Percentiles rank a stretch among this genome's conserved stretches.
phyloP scores from a whole-genome alignment of 2,888 invertebrate genomes.

The Malthinus seriepunctatus region DNA sequence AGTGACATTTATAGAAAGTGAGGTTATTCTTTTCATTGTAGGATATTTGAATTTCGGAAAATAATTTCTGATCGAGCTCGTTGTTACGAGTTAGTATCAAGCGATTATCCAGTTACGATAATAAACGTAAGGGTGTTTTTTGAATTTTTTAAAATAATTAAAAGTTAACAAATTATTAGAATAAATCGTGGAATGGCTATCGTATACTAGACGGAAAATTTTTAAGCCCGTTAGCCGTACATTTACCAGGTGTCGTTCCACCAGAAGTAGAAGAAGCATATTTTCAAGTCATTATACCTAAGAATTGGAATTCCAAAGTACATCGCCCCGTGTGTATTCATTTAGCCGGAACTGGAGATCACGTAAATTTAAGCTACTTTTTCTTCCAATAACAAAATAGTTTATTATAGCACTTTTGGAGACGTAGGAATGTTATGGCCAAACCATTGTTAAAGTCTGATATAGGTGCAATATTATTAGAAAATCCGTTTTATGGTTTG shows the following conservation, averaged over 20 bases:
- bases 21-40: constrained; percentile 56
- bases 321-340: constrained; percentile 89
- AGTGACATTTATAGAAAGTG: not conserved
- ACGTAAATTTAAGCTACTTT: constrained; percentile 65
- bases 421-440: constrained; percentile 86
- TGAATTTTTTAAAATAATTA: not conserved
- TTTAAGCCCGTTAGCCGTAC: constrained; percentile 77
- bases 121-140: constrained; percentile 70
- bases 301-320: constrained; percentile 71
- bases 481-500: constrained; percentile 94
- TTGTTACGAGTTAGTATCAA: constrained; percentile 80
- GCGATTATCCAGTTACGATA: constrained; percentile 83
- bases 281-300: constrained; percentile 83
- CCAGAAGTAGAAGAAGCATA: constrained; percentile 80
- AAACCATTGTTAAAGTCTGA: constrained; percentile 89
- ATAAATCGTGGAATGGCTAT: constrained; percentile 74
- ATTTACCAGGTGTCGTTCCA: constrained; percentile 86
- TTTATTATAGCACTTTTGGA: constrained; percentile 80
- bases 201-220: constrained; percentile 86
- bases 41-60: constrained; percentile 90
- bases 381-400: constrained; percentile 4
- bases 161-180: constrained; percentile 56
- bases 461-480: constrained; percentile 91
- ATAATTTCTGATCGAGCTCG: constrained; percentile 80
- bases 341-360: constrained; percentile 97